Percentiles rank a stretch among this genome's conserved stretches.
Evolutionary conservation across 2,888 invertebrate species (phyloP).

Genomic region (Meghimatium bilineatum): DNA sequence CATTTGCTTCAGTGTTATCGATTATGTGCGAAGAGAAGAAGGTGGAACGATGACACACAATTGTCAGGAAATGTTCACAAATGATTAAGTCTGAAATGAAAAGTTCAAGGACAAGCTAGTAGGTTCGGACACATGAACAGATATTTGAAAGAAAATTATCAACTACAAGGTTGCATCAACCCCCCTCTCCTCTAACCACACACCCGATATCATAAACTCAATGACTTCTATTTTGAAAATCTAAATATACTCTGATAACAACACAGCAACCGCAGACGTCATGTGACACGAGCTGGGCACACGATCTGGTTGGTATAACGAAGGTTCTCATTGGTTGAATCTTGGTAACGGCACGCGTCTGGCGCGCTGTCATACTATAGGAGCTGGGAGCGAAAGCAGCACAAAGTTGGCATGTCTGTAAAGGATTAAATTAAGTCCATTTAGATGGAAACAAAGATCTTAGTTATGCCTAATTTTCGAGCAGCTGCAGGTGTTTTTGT

Average conservation of each 20-base stretch:
- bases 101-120: too few relatives aligned
- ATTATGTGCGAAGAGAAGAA: too few relatives aligned
- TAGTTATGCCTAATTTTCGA: conserved; percentile 3
- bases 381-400: conserved; percentile 9
- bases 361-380: conserved; percentile 24
- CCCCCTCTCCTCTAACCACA: background rate
- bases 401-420: background rate
- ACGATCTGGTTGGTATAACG: conserved; percentile 11
- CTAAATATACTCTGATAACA: background rate
- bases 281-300: conserved; percentile 26
- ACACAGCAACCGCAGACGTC: conserved; percentile 14
- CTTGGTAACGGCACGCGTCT: conserved; percentile 40
- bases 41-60: too few relatives aligned
- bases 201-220: background rate
- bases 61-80: too few relatives aligned
- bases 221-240: background rate
- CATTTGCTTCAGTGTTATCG: too few relatives aligned
- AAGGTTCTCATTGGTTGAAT: conserved; percentile 22
- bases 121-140: background rate
- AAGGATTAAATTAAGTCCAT: background rate
- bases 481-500: background rate
- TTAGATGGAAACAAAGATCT: conserved; percentile 24
- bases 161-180: background rate
- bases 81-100: too few relatives aligned
- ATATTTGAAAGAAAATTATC: background rate